Base-by-base conservation (phyloP, 2,888 invertebrate species). In the Trisateles emortualis region DNA sequence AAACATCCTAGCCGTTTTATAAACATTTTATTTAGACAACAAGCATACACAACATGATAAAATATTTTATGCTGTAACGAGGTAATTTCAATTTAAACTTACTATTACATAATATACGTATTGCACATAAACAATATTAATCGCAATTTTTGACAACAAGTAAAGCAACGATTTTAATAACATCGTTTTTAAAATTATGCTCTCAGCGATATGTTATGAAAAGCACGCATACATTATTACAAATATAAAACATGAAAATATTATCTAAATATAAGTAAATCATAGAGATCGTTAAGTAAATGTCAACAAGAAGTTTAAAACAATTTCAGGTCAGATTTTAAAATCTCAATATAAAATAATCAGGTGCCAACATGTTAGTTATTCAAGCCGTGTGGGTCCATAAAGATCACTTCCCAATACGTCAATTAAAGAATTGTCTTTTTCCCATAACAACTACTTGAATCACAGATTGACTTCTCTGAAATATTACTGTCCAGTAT, bases 41-140 rank as follows among this genome's bases (percentile, higher is more conserved):
- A 78, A 74, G 74, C 78, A 68, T 77, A 70, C 68, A 64, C 56
- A 68, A 67, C 63, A 54, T 64, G 52, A 67, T 67, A 70, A 67
- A 68, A 69, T 69, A 72, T 68, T 52, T 59, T 51, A 65, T 59
- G 56, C 39, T 51, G 47, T 68, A 70, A 71, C 65, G 52, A 71
- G 55, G 47, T 64, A 49, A 50, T 56, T 56, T 48, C 5, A 62
- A 51, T 57, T 56, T 48, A 39, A 48, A 52, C 56, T 60, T 71
- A 55, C 26, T 19, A 49, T 65, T 51, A 59, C 9, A 46, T 41
- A 42, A 8, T 30, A 51, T 47, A 42, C 32, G 26, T 52, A 52
- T 46, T 26, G 41, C 36, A 50, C 52, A 40, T 43, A 48, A 40
- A 30, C 32, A 39, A 47, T 35, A 11, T 6, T 26, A 3, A 26